These are phyloP conservation scores for Zeugodacus cucurbitae DNA, from an alignment of 1,140 invertebrate species.

Conservation along the genomic window DNA sequence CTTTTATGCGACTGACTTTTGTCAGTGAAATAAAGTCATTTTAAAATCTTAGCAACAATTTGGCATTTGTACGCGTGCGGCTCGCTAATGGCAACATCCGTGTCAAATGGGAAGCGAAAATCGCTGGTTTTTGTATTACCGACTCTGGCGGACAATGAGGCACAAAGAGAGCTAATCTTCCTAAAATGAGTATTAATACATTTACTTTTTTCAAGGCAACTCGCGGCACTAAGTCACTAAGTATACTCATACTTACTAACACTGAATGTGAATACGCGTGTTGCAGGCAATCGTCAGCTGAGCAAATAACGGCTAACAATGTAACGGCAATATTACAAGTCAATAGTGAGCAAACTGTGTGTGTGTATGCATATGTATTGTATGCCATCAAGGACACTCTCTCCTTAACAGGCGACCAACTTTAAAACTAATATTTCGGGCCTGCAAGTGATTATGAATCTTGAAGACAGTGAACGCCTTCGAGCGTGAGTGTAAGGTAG, in stretches of 20 bases:
- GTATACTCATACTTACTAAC: too few species aligned
- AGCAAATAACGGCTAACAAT: not conserved
- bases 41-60: not conserved
- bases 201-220: not conserved
- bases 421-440: not conserved
- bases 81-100: not conserved
- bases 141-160: not conserved
- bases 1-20: not conserved
- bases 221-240: not conserved
- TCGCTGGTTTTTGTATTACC: not conserved
- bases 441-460: constrained; percentile 24
- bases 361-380: not conserved
- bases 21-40: not conserved
- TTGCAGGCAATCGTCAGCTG: not conserved
- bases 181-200: not conserved
- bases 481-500: not conserved
- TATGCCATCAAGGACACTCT: not conserved
- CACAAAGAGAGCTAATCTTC: not conserved
- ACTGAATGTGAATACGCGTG: not conserved
- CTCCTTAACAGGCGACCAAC: not conserved
- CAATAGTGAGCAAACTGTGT: not conserved
- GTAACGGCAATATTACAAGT: not conserved
- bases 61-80: not conserved
- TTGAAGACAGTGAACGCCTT: not conserved
- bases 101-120: not conserved